These are phyloP conservation scores for Tachina grossa DNA, from an alignment of 2,888 invertebrate genomes.

Conservation along the genomic window DNA sequence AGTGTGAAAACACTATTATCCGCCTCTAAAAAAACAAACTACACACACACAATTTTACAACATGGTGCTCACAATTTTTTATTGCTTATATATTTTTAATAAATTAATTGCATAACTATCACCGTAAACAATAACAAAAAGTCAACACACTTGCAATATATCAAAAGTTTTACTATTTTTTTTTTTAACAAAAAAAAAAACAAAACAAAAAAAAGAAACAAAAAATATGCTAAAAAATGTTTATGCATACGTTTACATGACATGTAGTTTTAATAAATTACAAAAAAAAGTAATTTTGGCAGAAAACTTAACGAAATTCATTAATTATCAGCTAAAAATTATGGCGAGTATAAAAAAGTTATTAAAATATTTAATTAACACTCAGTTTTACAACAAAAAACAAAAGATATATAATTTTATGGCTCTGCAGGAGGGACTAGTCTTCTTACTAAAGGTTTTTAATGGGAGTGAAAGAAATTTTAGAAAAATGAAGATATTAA, in stretches of 20 bases:
- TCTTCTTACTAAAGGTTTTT: neutral
- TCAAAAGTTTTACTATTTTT: slow-evolving; percentile 10
- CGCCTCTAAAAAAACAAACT: neutral
- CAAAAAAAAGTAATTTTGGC: slow-evolving; percentile 13
- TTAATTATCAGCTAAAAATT: slow-evolving; percentile 9
- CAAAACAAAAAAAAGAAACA: neutral
- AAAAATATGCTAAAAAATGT: neutral
- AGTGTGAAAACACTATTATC: too few relatives aligned
- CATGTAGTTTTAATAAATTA: neutral
- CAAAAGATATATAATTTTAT: neutral
- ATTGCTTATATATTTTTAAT: slow-evolving; percentile 33
- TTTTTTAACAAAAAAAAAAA: too few relatives aligned
- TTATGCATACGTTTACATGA: slow-evolving; percentile 22
- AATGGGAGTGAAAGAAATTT: neutral
- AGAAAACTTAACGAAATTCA: slow-evolving; percentile 10
- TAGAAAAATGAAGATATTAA: neutral
- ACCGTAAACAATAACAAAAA: slow-evolving; percentile 45
- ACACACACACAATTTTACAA: neutral
- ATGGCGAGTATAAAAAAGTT: slow-evolving; percentile 18
- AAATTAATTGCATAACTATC: slow-evolving; percentile 57
- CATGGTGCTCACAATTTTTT: neutral
- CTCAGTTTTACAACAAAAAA: neutral
- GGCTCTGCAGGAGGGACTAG: neutral
- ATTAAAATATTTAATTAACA: slow-evolving; percentile 17
- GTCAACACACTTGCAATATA: slow-evolving; percentile 55